Evolutionary conservation across 2,113 vertebrate species (phyloP).

Genomic region (Panthera leo): DNA sequence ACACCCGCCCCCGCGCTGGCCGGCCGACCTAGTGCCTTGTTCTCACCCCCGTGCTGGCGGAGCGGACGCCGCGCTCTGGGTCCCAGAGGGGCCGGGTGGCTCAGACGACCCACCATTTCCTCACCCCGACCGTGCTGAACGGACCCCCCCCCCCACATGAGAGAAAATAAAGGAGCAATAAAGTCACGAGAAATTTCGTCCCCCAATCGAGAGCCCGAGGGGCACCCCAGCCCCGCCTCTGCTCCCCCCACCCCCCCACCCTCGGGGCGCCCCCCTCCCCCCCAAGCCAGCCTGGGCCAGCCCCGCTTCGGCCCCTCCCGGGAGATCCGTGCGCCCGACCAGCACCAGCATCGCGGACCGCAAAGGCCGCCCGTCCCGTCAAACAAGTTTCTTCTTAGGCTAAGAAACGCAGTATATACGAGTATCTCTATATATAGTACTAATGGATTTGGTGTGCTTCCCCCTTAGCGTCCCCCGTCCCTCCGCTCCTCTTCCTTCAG

Average conservation of each 20-base stretch:
- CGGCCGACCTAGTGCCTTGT: constrained; percentile 81
- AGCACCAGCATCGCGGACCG: constrained; percentile 81
- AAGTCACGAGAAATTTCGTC: constrained; percentile 77
- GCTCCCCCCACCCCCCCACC: constrained; percentile 49
- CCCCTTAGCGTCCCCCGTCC: constrained; percentile 72
- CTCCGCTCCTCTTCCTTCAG: constrained; percentile 70
- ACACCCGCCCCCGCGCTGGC: constrained; percentile 79
- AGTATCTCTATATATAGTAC: constrained; percentile 83
- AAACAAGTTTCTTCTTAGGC: constrained; percentile 83
- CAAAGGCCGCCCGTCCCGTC: constrained; percentile 81
- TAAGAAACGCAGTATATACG: constrained; percentile 83
- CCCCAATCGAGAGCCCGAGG: constrained; percentile 76
- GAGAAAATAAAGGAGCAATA: constrained; percentile 79
- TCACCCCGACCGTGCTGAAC: constrained; percentile 65
- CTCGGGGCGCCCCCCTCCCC: constrained; percentile 52
- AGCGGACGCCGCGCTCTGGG: constrained; percentile 81
- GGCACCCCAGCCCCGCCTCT: constrained; percentile 72
- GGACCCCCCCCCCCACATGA: constrained; percentile 50
- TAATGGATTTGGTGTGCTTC: constrained; percentile 83
- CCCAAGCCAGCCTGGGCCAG: constrained; percentile 76
- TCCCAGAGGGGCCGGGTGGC: constrained; percentile 80
- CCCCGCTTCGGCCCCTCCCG: constrained; percentile 68
- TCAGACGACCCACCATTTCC: constrained; percentile 71
- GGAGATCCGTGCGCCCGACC: constrained; percentile 81
- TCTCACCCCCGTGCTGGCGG: constrained; percentile 81